Percentiles rank a stretch among this genome's conserved stretches.
Conservation (phyloP, 2,113 vertebrate genomes). For the Plotosus lineatus region DNA sequence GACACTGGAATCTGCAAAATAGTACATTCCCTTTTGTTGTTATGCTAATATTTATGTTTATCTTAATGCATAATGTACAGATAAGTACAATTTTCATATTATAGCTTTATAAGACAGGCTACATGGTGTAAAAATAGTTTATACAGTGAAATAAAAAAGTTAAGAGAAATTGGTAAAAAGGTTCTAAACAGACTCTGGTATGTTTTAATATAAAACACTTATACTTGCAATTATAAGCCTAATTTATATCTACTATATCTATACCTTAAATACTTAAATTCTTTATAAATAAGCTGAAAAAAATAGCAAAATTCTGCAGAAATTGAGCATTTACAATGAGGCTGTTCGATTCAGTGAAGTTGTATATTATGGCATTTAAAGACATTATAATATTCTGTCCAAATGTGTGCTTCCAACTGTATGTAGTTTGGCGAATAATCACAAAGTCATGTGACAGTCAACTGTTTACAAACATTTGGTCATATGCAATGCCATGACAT, state of each 20-base stretch:
- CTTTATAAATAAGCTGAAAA: neutral
- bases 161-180: conserved; percentile 1
- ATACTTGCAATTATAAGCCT: conserved; percentile 34
- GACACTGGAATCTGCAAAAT: neutral
- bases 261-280: conserved; percentile 38
- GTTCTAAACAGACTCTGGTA: conserved; percentile 43
- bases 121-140: neutral
- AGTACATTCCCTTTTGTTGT: neutral
- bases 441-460: neutral
- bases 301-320: neutral
- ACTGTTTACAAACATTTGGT: neutral
- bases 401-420: neutral
- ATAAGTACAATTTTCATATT: neutral
- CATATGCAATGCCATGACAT: neutral
- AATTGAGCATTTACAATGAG: neutral
- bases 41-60: neutral
- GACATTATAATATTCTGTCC: too few relatives aligned
- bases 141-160: neutral
- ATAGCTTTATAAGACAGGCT: conserved; percentile 20
- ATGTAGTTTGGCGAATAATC: neutral
- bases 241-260: neutral
- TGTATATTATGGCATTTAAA: neutral
- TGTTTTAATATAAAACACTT: conserved; percentile 79
- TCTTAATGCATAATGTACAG: neutral
- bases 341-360: neutral